Evolutionary conservation across 37 sponge, comb jelly and placozoan species (phyloP).

Genomic region (Cliona cf. orientalis): DNA sequence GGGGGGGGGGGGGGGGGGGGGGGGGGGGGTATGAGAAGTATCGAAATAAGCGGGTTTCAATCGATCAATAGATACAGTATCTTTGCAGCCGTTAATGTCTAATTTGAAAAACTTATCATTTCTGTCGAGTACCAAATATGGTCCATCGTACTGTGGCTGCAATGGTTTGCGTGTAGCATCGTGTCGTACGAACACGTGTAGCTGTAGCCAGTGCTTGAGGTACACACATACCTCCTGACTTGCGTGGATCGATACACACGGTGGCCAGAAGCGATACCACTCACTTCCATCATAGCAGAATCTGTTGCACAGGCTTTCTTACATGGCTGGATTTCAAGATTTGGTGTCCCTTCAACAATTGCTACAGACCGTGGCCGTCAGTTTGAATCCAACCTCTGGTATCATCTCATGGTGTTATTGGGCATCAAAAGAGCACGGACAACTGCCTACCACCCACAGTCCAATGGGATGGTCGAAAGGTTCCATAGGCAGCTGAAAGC

Average conservation of each 20-base stretch:
- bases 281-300: constrained; percentile 59
- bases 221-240: too few relatives aligned
- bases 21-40: too few relatives aligned
- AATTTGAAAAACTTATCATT: too few relatives aligned
- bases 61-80: too few relatives aligned
- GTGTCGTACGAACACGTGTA: too few relatives aligned
- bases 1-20: too few relatives aligned
- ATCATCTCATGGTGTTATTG: constrained; percentile 36
- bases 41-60: too few relatives aligned
- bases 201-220: too few relatives aligned
- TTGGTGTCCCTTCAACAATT: constrained; percentile 64
- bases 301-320: constrained; percentile 50
- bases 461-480: constrained; percentile 70
- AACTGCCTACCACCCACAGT: constrained; percentile 63
- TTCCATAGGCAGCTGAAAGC: constrained; percentile 72
- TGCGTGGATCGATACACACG: neutral
- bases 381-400: constrained; percentile 57
- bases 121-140: too few relatives aligned
- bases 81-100: too few relatives aligned
- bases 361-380: constrained; percentile 66
- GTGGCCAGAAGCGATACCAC: constrained; percentile 36
- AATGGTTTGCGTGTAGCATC: too few relatives aligned
- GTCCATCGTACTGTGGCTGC: too few relatives aligned
- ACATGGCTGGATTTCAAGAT: constrained; percentile 54
- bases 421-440: constrained; percentile 56